Conservation (phyloP, 2,113 vertebrate genomes). For the Sarotherodon lohbergeri region DNA sequence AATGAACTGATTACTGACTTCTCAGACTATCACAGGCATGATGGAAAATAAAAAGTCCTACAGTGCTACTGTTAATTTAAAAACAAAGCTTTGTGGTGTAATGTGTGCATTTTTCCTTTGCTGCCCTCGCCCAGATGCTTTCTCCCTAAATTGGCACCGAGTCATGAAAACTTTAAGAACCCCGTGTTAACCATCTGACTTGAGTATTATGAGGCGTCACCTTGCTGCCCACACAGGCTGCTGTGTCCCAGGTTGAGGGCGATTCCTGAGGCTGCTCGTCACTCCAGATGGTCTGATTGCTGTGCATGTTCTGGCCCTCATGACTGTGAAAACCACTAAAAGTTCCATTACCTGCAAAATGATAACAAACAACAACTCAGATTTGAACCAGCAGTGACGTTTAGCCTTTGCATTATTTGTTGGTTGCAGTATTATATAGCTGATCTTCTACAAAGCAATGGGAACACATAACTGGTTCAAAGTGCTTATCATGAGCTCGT, state of each 20-base stretch:
- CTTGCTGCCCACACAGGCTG: slow-evolving; percentile 73
- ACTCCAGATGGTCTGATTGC: slow-evolving; percentile 63
- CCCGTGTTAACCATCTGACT: not conserved
- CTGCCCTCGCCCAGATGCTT: not conserved
- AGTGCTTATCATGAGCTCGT: not conserved
- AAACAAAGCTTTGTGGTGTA: not conserved
- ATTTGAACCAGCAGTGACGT: not conserved
- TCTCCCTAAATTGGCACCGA: not conserved
- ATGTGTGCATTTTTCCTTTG: not conserved
- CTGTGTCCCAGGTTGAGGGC: slow-evolving; percentile 66
- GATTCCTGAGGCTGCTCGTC: slow-evolving; percentile 67
- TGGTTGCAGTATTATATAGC: not conserved
- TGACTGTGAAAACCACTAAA: slow-evolving; percentile 58
- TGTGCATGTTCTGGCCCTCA: slow-evolving; percentile 50
- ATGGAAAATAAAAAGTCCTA: not conserved
- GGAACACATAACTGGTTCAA: not conserved
- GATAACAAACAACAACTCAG: not conserved
- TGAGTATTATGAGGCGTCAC: slow-evolving; percentile 16
- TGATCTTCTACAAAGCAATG: not conserved
- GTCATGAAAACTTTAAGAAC: not conserved
- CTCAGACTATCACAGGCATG: not conserved
- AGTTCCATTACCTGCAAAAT: slow-evolving; percentile 56
- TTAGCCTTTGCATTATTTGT: not conserved
- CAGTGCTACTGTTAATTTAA: not conserved
- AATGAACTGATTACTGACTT: not conserved